Percentiles rank a stretch among this genome's conserved stretches.
Evolutionary conservation across 2,888 invertebrate species (phyloP).

Genomic region (Mythimna pallens): DNA sequence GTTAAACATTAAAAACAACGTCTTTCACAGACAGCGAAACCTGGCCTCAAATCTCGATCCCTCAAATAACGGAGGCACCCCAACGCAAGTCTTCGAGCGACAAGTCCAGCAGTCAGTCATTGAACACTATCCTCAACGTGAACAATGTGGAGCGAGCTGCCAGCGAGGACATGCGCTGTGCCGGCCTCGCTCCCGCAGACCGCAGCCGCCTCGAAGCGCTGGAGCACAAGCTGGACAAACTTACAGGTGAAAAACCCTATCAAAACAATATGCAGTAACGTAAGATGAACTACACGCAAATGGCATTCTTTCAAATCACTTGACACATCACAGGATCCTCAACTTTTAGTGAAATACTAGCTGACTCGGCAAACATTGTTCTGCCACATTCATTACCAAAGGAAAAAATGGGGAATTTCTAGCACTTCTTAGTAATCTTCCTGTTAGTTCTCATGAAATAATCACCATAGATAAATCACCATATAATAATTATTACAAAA

Average conservation of each 20-base stretch:
- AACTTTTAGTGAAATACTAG: neutral
- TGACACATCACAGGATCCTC: neutral
- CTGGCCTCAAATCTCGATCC: constrained; percentile 87
- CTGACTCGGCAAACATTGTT: too few species aligned
- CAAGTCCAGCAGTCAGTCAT: constrained; percentile 78
- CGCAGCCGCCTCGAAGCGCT: constrained; percentile 66
- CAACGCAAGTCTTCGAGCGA: constrained; percentile 85
- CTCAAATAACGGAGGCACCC: constrained; percentile 85
- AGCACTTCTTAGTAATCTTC: too few species aligned
- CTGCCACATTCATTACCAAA: too few species aligned
- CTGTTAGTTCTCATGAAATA: too few species aligned
- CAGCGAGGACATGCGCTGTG: constrained; percentile 46
- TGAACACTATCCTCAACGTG: constrained; percentile 66
- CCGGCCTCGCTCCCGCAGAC: constrained; percentile 45
- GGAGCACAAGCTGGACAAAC: constrained; percentile 82
- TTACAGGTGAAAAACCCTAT: constrained; percentile 74
- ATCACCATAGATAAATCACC: too few species aligned
- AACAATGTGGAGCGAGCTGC: constrained; percentile 52
- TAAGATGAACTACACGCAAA: neutral
- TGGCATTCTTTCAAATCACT: neutral
- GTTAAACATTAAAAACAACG: neutral
- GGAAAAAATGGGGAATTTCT: too few species aligned
- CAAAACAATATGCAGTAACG: neutral
- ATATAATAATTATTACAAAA: too few species aligned
- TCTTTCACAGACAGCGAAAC: constrained; percentile 77